Evolutionary conservation across 2,888 invertebrate species (phyloP).

Genomic region (Caenorhabditis sp.): DNA sequence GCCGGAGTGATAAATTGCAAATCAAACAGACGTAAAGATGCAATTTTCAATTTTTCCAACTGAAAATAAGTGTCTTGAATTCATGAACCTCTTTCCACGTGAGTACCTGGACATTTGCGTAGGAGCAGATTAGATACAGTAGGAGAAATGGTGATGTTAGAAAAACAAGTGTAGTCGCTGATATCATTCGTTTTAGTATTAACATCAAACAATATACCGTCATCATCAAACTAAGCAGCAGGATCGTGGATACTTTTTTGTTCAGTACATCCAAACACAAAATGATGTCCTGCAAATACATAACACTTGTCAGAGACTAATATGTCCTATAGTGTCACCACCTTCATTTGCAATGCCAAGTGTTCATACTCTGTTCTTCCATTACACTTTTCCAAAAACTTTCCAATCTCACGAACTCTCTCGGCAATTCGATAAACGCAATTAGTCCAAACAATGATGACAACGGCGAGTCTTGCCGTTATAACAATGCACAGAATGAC

Average conservation of each 20-base stretch:
- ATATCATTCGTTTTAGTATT: constrained; percentile 30
- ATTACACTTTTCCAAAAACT: constrained; percentile 48
- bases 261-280: constrained; percentile 18
- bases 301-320: background rate
- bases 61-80: constrained; percentile 13
- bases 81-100: background rate
- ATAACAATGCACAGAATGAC: constrained; percentile 38
- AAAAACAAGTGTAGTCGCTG: constrained; percentile 18
- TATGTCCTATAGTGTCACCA: no score
- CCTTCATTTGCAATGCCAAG: constrained; percentile 52
- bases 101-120: constrained; percentile 27
- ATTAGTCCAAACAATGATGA: constrained; percentile 45
- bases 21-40: constrained; percentile 55
- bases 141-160: constrained; percentile 19
- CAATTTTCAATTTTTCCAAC: constrained; percentile 37
- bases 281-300: constrained; percentile 36
- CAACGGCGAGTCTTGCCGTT: constrained; percentile 20
- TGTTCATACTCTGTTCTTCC: constrained; percentile 54
- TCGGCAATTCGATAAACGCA: constrained; percentile 37
- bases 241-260: constrained; percentile 21
- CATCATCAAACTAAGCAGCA: constrained; percentile 12
- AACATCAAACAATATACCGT: constrained; percentile 32
- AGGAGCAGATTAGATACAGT: constrained; percentile 29
- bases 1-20: constrained; percentile 57
- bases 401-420: constrained; percentile 15